These are phyloP conservation scores for Zoanthus sansibaricus DNA, from an alignment of 92 coral and sea anemone species.

Conservation along the genomic window DNA sequence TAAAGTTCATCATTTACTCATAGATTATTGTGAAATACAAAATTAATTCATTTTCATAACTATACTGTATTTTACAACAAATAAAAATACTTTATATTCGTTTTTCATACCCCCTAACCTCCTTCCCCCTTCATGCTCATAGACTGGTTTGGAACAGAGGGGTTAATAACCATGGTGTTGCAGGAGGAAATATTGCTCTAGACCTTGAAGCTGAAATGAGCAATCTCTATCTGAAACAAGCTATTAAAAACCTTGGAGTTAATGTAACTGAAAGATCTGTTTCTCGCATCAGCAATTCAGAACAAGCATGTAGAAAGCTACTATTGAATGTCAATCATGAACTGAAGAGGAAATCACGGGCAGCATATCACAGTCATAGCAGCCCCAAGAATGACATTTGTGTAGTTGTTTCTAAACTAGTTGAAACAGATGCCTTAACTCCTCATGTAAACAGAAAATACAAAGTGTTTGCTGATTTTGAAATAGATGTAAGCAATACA, in stretches of 20 bases:
- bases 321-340: neutral
- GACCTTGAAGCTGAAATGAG: slow-evolving; percentile 61
- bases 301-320: slow-evolving; percentile 11
- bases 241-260: slow-evolving; percentile 50
- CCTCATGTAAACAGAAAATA: slow-evolving; percentile 18
- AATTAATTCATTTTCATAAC: no score
- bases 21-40: no score
- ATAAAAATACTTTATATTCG: no score
- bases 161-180: slow-evolving; percentile 21
- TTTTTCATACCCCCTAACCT: no score
- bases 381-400: slow-evolving; percentile 1
- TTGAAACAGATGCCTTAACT: slow-evolving; percentile 21
- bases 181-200: slow-evolving; percentile 50
- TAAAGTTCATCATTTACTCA: neutral
- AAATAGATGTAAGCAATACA: slow-evolving; percentile 4
- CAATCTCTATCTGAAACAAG: slow-evolving; percentile 48
- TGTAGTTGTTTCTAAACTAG: slow-evolving; percentile 29
- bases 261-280: slow-evolving; percentile 25
- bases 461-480: slow-evolving; percentile 17
- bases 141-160: slow-evolving; percentile 43
- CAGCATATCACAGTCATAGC: slow-evolving; percentile 19
- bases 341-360: neutral
- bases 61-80: neutral
- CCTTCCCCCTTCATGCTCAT: slow-evolving; percentile 8
- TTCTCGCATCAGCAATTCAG: slow-evolving; percentile 3